Evolutionary conservation across 2,888 invertebrate genomes (phyloP), one percentile per base, ranked within the genome.

Genomic region (Drosophila antonietae): DNA sequence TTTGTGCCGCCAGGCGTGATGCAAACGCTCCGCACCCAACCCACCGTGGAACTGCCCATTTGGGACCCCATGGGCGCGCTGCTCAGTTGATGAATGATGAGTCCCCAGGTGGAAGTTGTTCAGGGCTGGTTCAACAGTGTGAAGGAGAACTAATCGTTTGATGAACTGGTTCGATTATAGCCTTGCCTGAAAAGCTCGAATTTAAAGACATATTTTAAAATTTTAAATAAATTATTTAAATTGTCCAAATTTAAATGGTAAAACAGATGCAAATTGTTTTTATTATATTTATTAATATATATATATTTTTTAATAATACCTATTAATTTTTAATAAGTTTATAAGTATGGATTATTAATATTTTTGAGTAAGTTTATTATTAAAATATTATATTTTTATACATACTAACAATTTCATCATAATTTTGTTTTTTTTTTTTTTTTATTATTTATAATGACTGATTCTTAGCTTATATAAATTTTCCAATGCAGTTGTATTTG

Each of bases 1-100:
- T 85, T 74, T 58, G 81, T 85, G 20, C 80, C 89, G 0, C 33
- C 44, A 28, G 64, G 37, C 3, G 65, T 85, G 37, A 12, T 73
- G 47, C 35, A 76, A 31, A 58, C 62, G 1, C 12, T 60, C 1
- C 23, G 53, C n/a, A 35, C 52, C 7, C 60, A 72, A 12, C 31
- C 69, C 14, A 52, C 8, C 33, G 63, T 31, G 8, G 53, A 69
- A 7, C 61, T 85, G 49, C 78, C 86, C 41, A 65, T 66, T 41
- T 85, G 84, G 88, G 89, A 88, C 60, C 67, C 68, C 31, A 89
- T 85, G 84, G 89, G 88, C 0, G 73, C 60, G 0, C 56, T 89
- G 35, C 73, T 80, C 15, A 33, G 39, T 8, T 83, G 58, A 76
- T 31, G 64, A 57, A 8, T 37, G 46, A 65, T 51, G 47, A 41